These are phyloP conservation scores for Tineola bisselliella DNA, from an alignment of 2,888 invertebrate genomes.

Conservation along the genomic window DNA sequence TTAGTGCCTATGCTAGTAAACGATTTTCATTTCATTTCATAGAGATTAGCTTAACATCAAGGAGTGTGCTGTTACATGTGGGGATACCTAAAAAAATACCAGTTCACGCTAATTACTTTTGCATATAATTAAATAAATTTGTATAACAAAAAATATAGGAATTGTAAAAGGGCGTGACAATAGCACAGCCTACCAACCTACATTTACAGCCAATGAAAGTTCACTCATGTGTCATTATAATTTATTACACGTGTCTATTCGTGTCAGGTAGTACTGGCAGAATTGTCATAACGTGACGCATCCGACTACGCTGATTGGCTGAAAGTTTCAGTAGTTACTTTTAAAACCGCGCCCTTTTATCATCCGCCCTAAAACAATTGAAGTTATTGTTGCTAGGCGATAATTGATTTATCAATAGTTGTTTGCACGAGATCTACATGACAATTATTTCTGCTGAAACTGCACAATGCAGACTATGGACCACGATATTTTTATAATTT, in stretches of 20 bases:
- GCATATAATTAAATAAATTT: too few species aligned
- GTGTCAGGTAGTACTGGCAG: slow-evolving; percentile 31
- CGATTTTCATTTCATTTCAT: too few species aligned
- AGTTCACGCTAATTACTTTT: too few species aligned
- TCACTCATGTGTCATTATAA: background rate
- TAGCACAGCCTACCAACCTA: background rate
- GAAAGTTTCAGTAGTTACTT: slow-evolving; percentile 15
- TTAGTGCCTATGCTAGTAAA: too few species aligned
- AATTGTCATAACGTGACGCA: slow-evolving; percentile 51
- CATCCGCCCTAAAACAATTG: background rate
- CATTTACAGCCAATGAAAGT: background rate
- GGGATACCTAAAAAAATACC: too few species aligned
- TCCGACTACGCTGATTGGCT: slow-evolving; percentile 47
- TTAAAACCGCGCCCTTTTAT: background rate
- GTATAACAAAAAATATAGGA: too few species aligned
- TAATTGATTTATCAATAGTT: background rate
- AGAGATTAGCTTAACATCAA: too few species aligned
- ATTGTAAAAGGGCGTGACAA: background rate
- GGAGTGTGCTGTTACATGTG: too few species aligned
- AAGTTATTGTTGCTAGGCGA: background rate
- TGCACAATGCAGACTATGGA: too few species aligned
- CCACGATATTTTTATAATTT: too few species aligned
- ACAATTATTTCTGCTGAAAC: too few species aligned
- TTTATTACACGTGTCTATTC: background rate
- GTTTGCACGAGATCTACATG: too few species aligned